Percentiles rank a stretch among this genome's conserved stretches.
These are phyloP conservation scores for Alosa alosa DNA, from an alignment of 2,113 vertebrate genomes.

Conservation along the genomic window DNA sequence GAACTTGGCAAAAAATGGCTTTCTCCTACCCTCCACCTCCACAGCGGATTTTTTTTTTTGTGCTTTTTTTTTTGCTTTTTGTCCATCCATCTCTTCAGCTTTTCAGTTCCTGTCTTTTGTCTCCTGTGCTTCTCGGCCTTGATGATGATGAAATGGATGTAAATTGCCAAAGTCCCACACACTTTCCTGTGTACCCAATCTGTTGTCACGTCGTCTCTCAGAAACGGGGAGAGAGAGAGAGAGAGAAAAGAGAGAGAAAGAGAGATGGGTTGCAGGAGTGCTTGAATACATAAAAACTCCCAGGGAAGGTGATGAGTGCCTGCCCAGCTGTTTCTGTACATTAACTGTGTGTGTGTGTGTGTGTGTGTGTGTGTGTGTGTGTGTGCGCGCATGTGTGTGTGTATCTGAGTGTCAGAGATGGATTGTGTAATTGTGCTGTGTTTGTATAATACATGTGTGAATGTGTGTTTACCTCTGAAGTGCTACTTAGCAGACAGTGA, in stretches of 20 bases:
- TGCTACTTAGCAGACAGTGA: constrained; percentile 35
- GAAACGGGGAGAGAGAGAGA: not conserved
- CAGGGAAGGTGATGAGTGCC: not conserved
- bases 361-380: constrained; percentile 31
- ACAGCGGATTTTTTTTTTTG: not conserved
- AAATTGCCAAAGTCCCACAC: constrained; percentile 12
- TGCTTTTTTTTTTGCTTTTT: not conserved
- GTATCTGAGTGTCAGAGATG: not conserved
- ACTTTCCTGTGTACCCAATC: not conserved
- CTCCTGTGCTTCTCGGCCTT: not conserved
- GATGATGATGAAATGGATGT: constrained; percentile 7
- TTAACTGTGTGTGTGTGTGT: not conserved
- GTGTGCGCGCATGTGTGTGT: constrained; percentile 12
- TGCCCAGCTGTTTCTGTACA: not conserved
- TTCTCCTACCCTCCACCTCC: not conserved
- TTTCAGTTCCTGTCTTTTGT: not conserved
- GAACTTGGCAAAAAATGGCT: not conserved
- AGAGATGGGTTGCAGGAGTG: not conserved
- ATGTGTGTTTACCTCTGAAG: constrained; percentile 31
- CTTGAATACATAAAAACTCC: not conserved
- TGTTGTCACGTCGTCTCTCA: not conserved
- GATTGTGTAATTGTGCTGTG: not conserved
- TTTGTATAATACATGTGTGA: not conserved
- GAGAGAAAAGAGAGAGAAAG: not conserved
- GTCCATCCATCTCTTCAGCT: not conserved